These are phyloP conservation scores for Eupeodes luniger DNA, from an alignment of 2,888 invertebrate genomes.

Conservation along the genomic window DNA sequence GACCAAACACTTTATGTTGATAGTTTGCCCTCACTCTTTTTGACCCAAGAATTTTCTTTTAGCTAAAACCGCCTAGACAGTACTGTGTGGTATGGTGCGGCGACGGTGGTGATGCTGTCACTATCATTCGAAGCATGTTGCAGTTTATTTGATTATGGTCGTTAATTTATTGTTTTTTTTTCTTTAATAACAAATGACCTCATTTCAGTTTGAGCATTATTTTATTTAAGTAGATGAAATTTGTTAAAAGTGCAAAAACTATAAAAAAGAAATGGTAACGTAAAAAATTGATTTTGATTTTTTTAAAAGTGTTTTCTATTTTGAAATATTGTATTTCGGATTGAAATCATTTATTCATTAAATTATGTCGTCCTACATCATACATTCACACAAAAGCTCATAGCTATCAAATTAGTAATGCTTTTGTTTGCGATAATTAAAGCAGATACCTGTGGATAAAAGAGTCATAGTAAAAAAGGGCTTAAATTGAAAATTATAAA, in stretches of 20 bases:
- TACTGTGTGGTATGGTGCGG: background rate
- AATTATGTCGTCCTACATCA: no score
- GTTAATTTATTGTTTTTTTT: constrained; percentile 58
- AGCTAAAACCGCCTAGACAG: constrained; percentile 19
- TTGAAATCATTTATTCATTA: no score
- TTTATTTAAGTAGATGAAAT: constrained; percentile 17
- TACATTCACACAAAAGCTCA: no score
- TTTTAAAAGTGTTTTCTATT: no score
- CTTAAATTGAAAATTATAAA: no score
- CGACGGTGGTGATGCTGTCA: constrained; percentile 2
- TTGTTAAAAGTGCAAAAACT: background rate
- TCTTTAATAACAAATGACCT: constrained; percentile 24
- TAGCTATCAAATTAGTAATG: no score
- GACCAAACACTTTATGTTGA: constrained; percentile 63
- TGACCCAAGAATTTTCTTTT: constrained; percentile 51
- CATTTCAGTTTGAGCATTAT: constrained; percentile 9
- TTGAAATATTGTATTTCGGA: no score
- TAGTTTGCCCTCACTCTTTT: constrained; percentile 50
- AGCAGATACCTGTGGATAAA: no score
- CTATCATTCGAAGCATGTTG: constrained; percentile 40
- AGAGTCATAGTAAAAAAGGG: no score
- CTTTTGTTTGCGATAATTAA: no score
- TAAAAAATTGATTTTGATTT: background rate
- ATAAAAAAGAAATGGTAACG: background rate
- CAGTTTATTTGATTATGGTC: constrained; percentile 61